phyloP scores from a whole-genome alignment of 2,113 vertebrate genomes.

The Dissostichus mawsoni region DNA sequence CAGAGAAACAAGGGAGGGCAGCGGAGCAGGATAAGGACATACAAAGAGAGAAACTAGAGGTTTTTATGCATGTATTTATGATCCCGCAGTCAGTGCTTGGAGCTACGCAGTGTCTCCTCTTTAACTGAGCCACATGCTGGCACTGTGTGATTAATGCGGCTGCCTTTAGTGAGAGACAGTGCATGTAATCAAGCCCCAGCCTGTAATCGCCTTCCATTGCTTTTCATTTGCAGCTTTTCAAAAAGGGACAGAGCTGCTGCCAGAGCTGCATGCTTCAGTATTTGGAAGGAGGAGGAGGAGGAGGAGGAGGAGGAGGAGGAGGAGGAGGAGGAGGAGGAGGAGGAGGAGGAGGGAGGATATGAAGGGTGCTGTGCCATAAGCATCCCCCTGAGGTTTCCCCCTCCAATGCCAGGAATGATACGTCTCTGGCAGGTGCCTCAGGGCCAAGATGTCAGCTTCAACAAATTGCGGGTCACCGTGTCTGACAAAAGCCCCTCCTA shows the following conservation, averaged over 20 bases:
- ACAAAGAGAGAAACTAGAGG: slow-evolving; percentile 28
- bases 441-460: slow-evolving; percentile 69
- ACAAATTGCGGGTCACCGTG: slow-evolving; percentile 67
- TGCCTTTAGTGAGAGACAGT: slow-evolving; percentile 74
- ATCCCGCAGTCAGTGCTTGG: slow-evolving; percentile 42
- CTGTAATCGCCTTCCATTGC: slow-evolving; percentile 77
- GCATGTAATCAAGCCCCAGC: slow-evolving; percentile 79
- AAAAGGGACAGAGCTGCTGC: slow-evolving; percentile 58
- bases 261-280: slow-evolving; percentile 42
- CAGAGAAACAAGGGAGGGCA: slow-evolving; percentile 29
- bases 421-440: slow-evolving; percentile 63
- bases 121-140: slow-evolving; percentile 43
- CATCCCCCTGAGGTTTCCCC: slow-evolving; percentile 48
- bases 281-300: slow-evolving; percentile 7
- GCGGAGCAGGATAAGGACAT: slow-evolving; percentile 7
- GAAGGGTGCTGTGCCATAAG: slow-evolving; percentile 43
- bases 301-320: not conserved
- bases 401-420: slow-evolving; percentile 59
- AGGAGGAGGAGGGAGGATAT: not conserved
- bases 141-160: slow-evolving; percentile 74
- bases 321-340: slow-evolving; percentile 7
- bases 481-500: slow-evolving; percentile 29
- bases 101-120: slow-evolving; percentile 43
- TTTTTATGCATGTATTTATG: slow-evolving; percentile 48
- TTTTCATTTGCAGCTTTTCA: slow-evolving; percentile 77